These are phyloP conservation scores for Drosophila virilis DNA, from an alignment of 1,140 invertebrate genomes.

Conservation along the genomic window DNA sequence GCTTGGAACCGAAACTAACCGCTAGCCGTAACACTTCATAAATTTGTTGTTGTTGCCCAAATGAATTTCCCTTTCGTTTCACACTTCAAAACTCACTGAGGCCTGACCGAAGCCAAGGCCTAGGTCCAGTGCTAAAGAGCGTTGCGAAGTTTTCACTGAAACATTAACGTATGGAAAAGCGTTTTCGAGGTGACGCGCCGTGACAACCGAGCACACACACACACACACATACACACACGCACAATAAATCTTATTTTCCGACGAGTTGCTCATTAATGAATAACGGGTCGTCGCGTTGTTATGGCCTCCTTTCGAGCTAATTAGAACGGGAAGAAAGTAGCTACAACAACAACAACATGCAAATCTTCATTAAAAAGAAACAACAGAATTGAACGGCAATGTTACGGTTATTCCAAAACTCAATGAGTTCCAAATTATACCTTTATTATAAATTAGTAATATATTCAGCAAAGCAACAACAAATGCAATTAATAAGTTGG, in stretches of 20 bases:
- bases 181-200: slow-evolving; percentile 41
- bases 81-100: slow-evolving; percentile 24
- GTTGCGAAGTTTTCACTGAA: slow-evolving; percentile 51
- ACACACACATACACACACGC: background rate
- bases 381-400: slow-evolving; percentile 41
- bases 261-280: slow-evolving; percentile 62
- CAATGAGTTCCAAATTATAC: slow-evolving; percentile 50
- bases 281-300: slow-evolving; percentile 47
- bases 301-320: slow-evolving; percentile 44
- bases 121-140: slow-evolving; percentile 15
- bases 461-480: slow-evolving; percentile 45
- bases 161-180: slow-evolving; percentile 15
- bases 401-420: slow-evolving; percentile 46
- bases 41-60: slow-evolving; percentile 24
- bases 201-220: slow-evolving; percentile 17
- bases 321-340: slow-evolving; percentile 61
- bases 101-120: slow-evolving; percentile 31
- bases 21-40: slow-evolving; percentile 19
- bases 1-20: background rate
- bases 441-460: slow-evolving; percentile 64
- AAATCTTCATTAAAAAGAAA: slow-evolving; percentile 56
- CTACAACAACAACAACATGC: slow-evolving; percentile 14
- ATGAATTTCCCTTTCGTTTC: slow-evolving; percentile 62
- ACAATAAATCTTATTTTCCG: slow-evolving; percentile 46
- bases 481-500: slow-evolving; percentile 66